These are phyloP conservation scores for Hemiprocne comata DNA, from an alignment of 2,113 vertebrate species.

Conservation along the genomic window DNA sequence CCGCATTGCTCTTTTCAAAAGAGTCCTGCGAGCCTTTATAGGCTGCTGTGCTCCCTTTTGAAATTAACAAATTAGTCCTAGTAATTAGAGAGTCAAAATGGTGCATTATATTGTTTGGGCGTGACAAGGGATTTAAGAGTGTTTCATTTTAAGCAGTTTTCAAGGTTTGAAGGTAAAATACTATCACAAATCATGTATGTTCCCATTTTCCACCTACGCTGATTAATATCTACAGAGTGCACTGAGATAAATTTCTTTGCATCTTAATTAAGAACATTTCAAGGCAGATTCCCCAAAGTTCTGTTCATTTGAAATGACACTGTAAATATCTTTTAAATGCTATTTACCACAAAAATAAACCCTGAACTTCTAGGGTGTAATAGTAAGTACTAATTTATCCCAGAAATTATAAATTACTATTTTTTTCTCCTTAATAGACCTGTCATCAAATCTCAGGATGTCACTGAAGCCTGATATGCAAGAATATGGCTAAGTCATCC, in stretches of 20 bases:
- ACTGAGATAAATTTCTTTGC: conserved; percentile 27
- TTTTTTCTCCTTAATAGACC: conserved; percentile 23
- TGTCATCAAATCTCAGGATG: background rate
- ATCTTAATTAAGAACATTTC: conserved; percentile 61
- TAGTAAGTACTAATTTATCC: conserved; percentile 22
- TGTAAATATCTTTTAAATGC: conserved; percentile 46
- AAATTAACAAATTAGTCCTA: conserved; percentile 67
- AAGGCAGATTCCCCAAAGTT: conserved; percentile 51
- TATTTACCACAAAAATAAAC: background rate
- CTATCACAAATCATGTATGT: conserved; percentile 47
- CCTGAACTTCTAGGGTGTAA: background rate
- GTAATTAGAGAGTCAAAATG: conserved; percentile 69
- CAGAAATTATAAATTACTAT: conserved; percentile 35
- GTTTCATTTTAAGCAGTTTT: conserved; percentile 48
- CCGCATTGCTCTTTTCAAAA: conserved; percentile 51
- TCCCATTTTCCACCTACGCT: conserved; percentile 51
- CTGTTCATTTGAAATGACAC: conserved; percentile 4
- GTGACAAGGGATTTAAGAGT: conserved; percentile 45
- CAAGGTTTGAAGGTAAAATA: conserved; percentile 53
- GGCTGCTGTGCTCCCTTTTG: conserved; percentile 63
- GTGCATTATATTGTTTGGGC: conserved; percentile 51
- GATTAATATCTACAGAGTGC: conserved; percentile 39
- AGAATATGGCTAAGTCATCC: conserved; percentile 25
- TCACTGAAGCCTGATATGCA: background rate
- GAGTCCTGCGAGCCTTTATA: conserved; percentile 53